Evolutionary conservation across 2,797 vertebrate species (phyloP).

Genomic region (Cyclopterus lumpus): DNA sequence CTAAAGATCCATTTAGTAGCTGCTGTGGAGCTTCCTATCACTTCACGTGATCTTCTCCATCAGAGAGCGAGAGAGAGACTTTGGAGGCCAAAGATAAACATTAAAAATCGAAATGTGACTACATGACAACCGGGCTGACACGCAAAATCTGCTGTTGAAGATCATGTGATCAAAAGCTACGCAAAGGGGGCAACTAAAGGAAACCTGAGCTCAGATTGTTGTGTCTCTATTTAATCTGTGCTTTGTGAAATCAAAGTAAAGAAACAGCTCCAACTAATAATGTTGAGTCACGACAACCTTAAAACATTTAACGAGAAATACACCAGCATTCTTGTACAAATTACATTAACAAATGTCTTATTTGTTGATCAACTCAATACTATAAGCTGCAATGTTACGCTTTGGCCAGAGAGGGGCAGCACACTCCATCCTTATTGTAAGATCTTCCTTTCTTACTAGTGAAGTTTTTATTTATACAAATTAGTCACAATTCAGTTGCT

Average conservation of each 20-base stretch:
- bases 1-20: too few species aligned
- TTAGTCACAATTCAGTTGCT: neutral
- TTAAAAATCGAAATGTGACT: neutral
- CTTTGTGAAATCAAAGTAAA: neutral
- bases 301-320: neutral
- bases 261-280: neutral
- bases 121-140: neutral
- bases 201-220: neutral
- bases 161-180: neutral
- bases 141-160: neutral
- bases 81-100: neutral
- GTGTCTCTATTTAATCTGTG: neutral
- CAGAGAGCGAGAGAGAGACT: neutral
- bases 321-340: neutral
- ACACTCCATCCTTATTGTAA: neutral
- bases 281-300: neutral
- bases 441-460: neutral
- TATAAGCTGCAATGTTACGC: neutral
- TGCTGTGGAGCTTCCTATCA: neutral
- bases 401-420: constrained; percentile 32
- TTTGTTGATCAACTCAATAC: neutral
- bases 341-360: neutral
- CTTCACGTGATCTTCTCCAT: neutral
- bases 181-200: neutral
- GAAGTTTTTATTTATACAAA: neutral